A percentile compares a stretch with the other conserved stretches of the same genome.
These are phyloP conservation scores for Metridium senile DNA, from an alignment of 92 coral and sea anemone genomes.

Conservation along the genomic window DNA sequence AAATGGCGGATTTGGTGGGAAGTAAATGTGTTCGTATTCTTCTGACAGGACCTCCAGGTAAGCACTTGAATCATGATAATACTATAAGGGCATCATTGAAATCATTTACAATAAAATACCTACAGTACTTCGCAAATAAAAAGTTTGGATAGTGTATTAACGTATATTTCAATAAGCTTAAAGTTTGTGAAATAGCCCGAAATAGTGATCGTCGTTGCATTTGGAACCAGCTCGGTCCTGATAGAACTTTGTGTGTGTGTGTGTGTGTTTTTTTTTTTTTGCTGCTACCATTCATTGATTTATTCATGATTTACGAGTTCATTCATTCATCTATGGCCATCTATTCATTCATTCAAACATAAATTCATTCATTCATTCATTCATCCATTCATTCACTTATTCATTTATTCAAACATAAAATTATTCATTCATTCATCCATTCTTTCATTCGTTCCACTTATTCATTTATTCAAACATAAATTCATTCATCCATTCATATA, in stretches of 20 bases:
- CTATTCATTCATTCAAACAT: background rate
- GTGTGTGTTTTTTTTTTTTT: too few species aligned
- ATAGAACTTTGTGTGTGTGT: background rate
- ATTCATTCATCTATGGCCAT: background rate
- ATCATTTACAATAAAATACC: too few species aligned
- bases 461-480: too few species aligned
- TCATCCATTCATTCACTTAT: background rate
- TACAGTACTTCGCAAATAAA: background rate
- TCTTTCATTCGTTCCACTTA: too few species aligned
- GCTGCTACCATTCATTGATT: too few species aligned
- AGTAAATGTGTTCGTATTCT: background rate
- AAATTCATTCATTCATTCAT: background rate
- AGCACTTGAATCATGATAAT: background rate
- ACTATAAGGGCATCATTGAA: background rate
- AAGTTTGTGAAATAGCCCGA: background rate
- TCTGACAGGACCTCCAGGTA: conserved; percentile 1
- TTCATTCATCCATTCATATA: too few species aligned
- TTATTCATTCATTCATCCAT: too few species aligned
- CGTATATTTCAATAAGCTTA: background rate
- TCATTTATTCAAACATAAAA: too few species aligned
- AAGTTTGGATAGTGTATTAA: background rate
- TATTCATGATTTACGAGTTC: too few species aligned
- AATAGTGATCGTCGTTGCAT: background rate
- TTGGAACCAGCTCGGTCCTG: background rate
- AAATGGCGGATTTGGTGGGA: background rate